These are phyloP conservation scores for Cassiopea andromeda DNA, from an alignment of 30 jellyfish, hydroid and myxozoan genomes.

Conservation along the genomic window DNA sequence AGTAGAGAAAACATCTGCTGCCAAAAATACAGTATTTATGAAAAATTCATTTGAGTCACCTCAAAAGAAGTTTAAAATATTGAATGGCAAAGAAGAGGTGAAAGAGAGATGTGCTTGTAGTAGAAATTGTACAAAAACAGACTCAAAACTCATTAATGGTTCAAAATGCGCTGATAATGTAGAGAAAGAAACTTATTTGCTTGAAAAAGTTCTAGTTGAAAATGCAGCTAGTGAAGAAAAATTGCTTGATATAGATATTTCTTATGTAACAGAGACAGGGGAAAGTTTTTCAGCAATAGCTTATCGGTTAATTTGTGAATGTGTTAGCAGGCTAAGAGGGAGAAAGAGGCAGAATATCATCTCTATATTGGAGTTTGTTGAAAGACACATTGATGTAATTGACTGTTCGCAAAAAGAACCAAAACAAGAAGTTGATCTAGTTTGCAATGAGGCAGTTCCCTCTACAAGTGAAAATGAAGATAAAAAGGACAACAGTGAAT, in stretches of 20 bases:
- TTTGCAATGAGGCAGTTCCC: slow-evolving; percentile 1
- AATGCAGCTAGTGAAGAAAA: neutral
- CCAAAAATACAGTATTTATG: slow-evolving; percentile 3
- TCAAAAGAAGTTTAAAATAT: neutral
- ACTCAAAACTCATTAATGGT: neutral
- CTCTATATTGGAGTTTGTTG: slow-evolving; percentile 2
- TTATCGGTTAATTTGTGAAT: neutral
- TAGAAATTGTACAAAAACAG: neutral
- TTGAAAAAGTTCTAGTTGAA: neutral
- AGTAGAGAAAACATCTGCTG: neutral
- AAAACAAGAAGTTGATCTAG: slow-evolving; percentile 12
- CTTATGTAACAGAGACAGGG: neutral
- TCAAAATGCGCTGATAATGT: neutral
- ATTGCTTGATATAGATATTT: neutral
- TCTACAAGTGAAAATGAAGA: neutral
- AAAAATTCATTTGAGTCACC: slow-evolving; percentile 31
- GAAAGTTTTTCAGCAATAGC: neutral
- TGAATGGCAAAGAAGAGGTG: neutral
- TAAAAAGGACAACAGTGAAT: neutral
- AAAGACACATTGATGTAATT: neutral
- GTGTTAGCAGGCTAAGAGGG: slow-evolving; percentile 9
- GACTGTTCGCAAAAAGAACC: no score
- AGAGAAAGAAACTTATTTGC: neutral
- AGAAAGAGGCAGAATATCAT: neutral
- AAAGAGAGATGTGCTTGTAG: neutral